A percentile compares a stretch with the other conserved stretches of the same genome.
phyloP scores from a whole-genome alignment of 2,888 invertebrate species.

The Yponomeuta plumbellus region DNA sequence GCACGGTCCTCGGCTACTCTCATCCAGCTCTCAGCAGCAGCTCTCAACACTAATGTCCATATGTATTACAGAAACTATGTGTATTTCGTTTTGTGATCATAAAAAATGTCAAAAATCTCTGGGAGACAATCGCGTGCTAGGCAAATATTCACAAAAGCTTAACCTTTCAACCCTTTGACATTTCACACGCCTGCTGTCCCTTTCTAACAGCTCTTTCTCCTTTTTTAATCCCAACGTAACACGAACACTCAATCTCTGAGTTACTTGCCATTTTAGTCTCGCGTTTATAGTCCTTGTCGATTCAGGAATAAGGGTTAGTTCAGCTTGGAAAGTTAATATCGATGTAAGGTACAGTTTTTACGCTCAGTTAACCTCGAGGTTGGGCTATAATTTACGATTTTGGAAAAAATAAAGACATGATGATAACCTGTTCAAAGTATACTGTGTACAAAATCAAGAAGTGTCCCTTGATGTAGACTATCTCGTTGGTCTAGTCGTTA shows the following conservation, averaged over 20 bases:
- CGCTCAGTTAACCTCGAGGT: slow-evolving; percentile 61
- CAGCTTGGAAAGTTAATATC: not conserved
- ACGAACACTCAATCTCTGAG: slow-evolving; percentile 63
- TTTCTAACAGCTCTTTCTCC: slow-evolving; percentile 42
- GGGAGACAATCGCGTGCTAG: not conserved
- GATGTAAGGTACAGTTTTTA: slow-evolving; percentile 43
- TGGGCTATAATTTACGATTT: slow-evolving; percentile 68
- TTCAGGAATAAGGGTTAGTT: not conserved
- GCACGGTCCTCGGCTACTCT: no score
- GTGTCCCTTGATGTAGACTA: not conserved
- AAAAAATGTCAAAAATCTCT: not conserved
- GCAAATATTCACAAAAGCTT: slow-evolving; percentile 24
- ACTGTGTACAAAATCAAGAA: not conserved
- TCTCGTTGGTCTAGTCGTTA: no score
- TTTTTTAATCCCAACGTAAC: slow-evolving; percentile 62
- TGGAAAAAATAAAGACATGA: slow-evolving; percentile 59
- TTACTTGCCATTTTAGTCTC: not conserved
- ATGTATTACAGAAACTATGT: no score
- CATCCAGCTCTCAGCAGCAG: no score
- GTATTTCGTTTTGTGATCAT: no score
- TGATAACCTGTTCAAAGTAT: slow-evolving; percentile 20
- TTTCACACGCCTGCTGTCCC: slow-evolving; percentile 39
- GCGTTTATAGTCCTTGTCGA: not conserved
- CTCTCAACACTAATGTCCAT: no score
- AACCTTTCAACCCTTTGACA: slow-evolving; percentile 35